Conservation (phyloP, 2,113 vertebrate species). For the Ictalurus punctatus region DNA sequence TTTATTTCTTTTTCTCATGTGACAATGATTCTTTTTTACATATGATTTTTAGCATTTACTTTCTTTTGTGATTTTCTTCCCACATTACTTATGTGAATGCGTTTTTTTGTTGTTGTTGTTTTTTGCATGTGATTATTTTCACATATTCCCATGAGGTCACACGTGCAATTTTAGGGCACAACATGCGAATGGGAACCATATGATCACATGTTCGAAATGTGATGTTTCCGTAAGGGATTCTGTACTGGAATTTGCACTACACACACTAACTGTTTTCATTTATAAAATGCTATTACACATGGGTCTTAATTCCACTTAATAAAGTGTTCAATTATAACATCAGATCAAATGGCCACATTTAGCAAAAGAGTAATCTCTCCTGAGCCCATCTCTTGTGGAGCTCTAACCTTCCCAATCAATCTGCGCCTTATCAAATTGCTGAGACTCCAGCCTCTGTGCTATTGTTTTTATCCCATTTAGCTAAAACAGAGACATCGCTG, state of each 20-base stretch:
- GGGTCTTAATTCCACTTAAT: conserved; percentile 52
- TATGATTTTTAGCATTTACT: too few species aligned
- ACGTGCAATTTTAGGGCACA: background rate
- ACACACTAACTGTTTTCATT: conserved; percentile 53
- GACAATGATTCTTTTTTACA: too few species aligned
- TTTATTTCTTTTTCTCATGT: too few species aligned
- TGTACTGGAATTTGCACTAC: background rate
- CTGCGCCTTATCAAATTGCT: conserved; percentile 44
- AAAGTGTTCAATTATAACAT: conserved; percentile 61
- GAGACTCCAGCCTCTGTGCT: conserved; percentile 29
- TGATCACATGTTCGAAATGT: background rate
- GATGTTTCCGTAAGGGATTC: background rate
- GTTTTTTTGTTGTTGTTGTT: background rate
- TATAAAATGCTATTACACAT: background rate
- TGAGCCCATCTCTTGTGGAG: conserved; percentile 18
- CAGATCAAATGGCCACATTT: conserved; percentile 47
- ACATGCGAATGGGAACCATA: background rate
- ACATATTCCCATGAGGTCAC: background rate
- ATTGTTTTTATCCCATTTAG: conserved; percentile 45
- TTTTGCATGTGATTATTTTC: background rate
- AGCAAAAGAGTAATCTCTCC: conserved; percentile 48
- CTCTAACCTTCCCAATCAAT: conserved; percentile 32
- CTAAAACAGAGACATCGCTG: conserved; percentile 30
- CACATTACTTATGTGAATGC: too few species aligned
- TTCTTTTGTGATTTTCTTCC: too few species aligned